A percentile compares a stretch with the other conserved stretches of the same genome.
Evolutionary conservation across 2,797 vertebrate genomes (phyloP).

Genomic region (Pteronotus mesoamericanus): DNA sequence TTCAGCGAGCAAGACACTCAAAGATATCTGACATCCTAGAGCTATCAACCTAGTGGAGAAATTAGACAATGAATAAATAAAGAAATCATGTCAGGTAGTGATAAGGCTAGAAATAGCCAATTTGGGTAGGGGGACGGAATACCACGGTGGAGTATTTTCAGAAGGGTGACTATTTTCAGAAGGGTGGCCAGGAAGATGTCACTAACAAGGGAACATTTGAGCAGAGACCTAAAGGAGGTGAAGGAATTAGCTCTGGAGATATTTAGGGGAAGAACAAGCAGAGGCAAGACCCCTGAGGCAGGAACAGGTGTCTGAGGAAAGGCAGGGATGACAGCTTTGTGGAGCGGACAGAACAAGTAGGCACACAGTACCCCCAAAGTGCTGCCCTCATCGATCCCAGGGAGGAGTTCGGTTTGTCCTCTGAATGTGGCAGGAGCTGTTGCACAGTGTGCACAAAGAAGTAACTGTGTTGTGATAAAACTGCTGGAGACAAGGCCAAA

Average conservation of each 20-base stretch:
- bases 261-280: neutral
- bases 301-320: neutral
- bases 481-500: neutral
- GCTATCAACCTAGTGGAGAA: neutral
- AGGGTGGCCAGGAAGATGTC: neutral
- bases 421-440: neutral
- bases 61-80: neutral
- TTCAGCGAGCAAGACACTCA: neutral
- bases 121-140: neutral
- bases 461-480: neutral
- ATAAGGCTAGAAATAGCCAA: neutral
- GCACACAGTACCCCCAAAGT: neutral
- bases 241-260: neutral
- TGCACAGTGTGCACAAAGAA: neutral
- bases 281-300: neutral
- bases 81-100: neutral
- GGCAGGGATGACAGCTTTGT: neutral
- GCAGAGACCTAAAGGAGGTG: neutral
- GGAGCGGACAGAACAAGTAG: neutral
- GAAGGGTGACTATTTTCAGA: neutral
- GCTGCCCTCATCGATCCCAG: neutral
- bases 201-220: neutral
- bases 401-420: neutral
- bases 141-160: neutral
- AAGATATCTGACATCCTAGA: neutral